Conservation (phyloP, 2,888 invertebrate genomes). For the Melanargia galathea region DNA sequence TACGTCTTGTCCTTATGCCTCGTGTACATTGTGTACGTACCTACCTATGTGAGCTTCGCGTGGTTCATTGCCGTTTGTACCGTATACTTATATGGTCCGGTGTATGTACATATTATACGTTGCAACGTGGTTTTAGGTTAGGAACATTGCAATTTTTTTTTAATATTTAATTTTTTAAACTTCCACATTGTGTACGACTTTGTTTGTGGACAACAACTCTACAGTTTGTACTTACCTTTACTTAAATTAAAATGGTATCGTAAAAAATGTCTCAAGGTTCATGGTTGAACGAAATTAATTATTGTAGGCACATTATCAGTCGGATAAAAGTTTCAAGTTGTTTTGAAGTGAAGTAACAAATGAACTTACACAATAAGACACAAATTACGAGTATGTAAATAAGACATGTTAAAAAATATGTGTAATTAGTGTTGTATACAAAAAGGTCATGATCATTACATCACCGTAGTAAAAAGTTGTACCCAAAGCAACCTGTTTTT, state of each 20-base stretch:
- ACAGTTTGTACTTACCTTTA: background rate
- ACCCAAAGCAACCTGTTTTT: constrained; percentile 11
- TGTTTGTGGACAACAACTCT: background rate
- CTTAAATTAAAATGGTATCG: background rate
- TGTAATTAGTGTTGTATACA: constrained; percentile 10
- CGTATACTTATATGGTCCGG: too few relatives aligned
- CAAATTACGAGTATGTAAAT: constrained; percentile 24
- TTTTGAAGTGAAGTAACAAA: background rate
- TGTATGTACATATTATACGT: too few relatives aligned
- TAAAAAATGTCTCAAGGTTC: background rate
- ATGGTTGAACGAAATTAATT: background rate
- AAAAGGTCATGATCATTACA: constrained; percentile 16
- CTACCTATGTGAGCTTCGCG: too few relatives aligned
- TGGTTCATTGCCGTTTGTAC: too few relatives aligned
- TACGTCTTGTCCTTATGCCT: too few relatives aligned
- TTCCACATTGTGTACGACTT: too few relatives aligned
- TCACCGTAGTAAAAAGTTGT: constrained; percentile 7
- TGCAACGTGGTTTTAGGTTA: too few relatives aligned
- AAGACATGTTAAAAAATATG: background rate
- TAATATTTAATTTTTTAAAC: too few relatives aligned
- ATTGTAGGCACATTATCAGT: background rate
- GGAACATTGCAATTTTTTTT: too few relatives aligned
- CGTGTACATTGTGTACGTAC: too few relatives aligned
- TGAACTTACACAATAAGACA: constrained; percentile 5
- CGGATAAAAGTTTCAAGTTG: background rate